Conservation (phyloP, 2,888 invertebrate genomes). For the Chouioia cunea region DNA sequence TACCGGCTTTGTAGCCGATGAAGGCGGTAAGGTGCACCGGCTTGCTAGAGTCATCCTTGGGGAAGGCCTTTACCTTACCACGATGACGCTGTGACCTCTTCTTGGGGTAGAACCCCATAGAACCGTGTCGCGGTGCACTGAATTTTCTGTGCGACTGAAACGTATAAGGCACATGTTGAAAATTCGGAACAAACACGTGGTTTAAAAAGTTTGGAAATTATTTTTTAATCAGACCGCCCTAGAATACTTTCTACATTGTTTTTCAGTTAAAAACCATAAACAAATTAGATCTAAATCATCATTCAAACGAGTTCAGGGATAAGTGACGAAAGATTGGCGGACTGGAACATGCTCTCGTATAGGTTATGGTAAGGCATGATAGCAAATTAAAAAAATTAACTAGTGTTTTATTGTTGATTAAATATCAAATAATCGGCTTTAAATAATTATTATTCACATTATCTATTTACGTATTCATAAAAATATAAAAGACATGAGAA, state of each 20-base stretch:
- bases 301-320: constrained; percentile 55
- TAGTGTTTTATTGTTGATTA: too few species aligned
- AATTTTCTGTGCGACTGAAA: constrained; percentile 98
- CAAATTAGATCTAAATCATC: constrained; percentile 76
- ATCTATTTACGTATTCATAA: not conserved
- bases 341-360: too few species aligned
- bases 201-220: constrained; percentile 40
- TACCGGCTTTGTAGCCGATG: constrained; percentile 98
- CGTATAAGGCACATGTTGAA: constrained; percentile 1
- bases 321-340: not conserved
- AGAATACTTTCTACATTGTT: constrained; percentile 76
- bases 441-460: too few species aligned
- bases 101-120: constrained; percentile 99
- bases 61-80: constrained; percentile 99
- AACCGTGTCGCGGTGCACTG: constrained; percentile 99
- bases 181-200: constrained; percentile 36
- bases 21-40: constrained; percentile 98
- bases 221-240: constrained; percentile 79
- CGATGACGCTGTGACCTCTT: constrained; percentile 96
- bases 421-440: too few species aligned
- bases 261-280: constrained; percentile 80
- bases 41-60: constrained; percentile 95
- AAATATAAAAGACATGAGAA: not conserved
- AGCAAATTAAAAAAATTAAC: too few species aligned
- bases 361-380: too few species aligned